Base-by-base conservation (phyloP, 2,113 vertebrate species). In the Zosterops pallidus region DNA sequence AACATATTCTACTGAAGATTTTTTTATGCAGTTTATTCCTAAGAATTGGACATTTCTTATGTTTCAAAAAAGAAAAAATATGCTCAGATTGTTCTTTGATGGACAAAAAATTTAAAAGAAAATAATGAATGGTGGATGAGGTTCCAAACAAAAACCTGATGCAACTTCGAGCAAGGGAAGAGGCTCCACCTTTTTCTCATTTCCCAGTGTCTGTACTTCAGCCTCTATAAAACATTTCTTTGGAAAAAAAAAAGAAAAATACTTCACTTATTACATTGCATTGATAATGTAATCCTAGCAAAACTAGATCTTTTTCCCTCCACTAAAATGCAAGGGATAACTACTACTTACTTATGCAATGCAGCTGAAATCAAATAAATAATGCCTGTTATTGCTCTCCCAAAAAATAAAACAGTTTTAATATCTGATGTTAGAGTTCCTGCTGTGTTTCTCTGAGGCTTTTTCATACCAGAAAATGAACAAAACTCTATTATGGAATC, bases 381-480 rank as follows among this genome's bases (percentile, higher is more conserved):
- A 92, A 53, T 57, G 64, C 28, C 62, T 76, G 23, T 64, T 96
- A 92, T 78, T 78, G 31, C 26, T 75, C 75, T 25, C 28, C 35
- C 29, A 49, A 60, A 76, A 94, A 82, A 92, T 79, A 62, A 71
- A 79, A 62, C 33, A 16, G 6, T 53, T 96, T 52, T 96, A 91
- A 96, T 95, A 94, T 84, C 41, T 71, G 68, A 9, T 79, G 77
- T 74, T 85, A 88, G 35, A 60, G 55, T 68, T 90, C 56, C 74
- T 92, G 41, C 42, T 74, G 57, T 79, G 75, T 86, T 94, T 79
- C 86, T 95, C 91, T 82, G 77, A 94, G 82, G 77, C 57, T 89
- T 97, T 95, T 96, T 95, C 50, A 85, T 87, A 78, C 22, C 31
- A 89, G 56, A 94, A 89, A 90, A 80, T 92, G 79, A 96, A 60